Conservation (phyloP, 2,797 vertebrate genomes). For the Rhynchotus rufescens region DNA sequence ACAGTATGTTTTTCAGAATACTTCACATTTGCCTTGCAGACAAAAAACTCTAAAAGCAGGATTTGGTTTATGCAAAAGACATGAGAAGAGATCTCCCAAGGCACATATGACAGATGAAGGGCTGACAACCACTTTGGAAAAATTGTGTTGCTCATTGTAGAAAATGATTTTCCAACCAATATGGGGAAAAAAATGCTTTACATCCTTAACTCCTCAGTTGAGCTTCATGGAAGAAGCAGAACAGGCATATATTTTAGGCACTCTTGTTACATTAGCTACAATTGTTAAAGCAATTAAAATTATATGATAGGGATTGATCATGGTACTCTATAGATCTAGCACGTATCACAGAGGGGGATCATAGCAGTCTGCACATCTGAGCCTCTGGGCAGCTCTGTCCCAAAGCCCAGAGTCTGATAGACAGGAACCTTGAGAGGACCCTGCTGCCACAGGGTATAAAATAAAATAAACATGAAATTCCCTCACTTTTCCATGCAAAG, state of each 20-base stretch:
- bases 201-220: not conserved
- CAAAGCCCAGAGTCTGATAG: not conserved
- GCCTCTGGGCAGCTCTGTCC: not conserved
- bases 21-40: not conserved
- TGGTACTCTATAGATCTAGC: not conserved
- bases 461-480: not conserved
- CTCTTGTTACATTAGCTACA: not conserved
- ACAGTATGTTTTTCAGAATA: accelerated
- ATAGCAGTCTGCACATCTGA: not conserved
- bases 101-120: not conserved
- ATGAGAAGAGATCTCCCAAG: not conserved
- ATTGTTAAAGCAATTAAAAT: not conserved
- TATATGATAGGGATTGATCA: not conserved
- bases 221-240: not conserved
- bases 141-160: not conserved
- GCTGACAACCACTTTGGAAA: not conserved
- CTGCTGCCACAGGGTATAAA: not conserved
- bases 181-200: not conserved
- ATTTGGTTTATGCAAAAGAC: not conserved
- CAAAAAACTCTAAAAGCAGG: not conserved
- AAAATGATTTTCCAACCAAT: not conserved
- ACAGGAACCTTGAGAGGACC: not conserved
- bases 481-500: not conserved
- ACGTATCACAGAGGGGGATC: not conserved
- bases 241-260: not conserved